These are phyloP conservation scores for Odontomachus brunneus DNA, from an alignment of 1,140 invertebrate genomes.

Conservation along the genomic window DNA sequence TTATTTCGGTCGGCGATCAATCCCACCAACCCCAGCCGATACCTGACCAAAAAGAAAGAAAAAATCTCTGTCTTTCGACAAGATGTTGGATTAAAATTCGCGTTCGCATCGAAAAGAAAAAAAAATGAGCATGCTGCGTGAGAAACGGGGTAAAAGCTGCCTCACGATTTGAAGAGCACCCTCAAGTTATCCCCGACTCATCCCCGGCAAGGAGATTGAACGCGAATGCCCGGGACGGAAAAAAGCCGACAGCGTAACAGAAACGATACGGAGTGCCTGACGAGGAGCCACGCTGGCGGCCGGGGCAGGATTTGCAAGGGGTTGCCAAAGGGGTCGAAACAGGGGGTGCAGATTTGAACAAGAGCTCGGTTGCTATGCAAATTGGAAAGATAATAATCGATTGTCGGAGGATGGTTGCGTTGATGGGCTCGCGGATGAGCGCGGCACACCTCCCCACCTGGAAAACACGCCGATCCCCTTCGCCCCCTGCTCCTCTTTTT, in stretches of 20 bases:
- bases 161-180: conserved; percentile 53
- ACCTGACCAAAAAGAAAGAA: not conserved
- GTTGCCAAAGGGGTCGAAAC: conserved; percentile 78
- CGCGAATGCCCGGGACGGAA: conserved; percentile 45
- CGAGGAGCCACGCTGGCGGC: conserved; percentile 72
- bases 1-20: no score
- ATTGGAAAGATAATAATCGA: conserved; percentile 86
- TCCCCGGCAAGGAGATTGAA: conserved; percentile 66
- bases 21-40: not conserved
- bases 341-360: conserved; percentile 82
- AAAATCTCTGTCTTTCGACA: conserved; percentile 17
- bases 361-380: conserved; percentile 84
- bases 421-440: conserved; percentile 84
- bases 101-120: conserved; percentile 23
- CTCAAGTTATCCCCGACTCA: conserved; percentile 49
- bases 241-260: conserved; percentile 66
- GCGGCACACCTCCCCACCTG: conserved; percentile 79
- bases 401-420: conserved; percentile 83
- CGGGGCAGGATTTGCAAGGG: conserved; percentile 79
- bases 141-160: conserved; percentile 30
- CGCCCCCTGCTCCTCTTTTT: conserved; percentile 65
- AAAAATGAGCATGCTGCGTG: conserved; percentile 48
- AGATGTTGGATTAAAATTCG: conserved; percentile 52
- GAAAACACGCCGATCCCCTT: conserved; percentile 80
- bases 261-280: conserved; percentile 69